Percentiles rank a stretch among this genome's conserved stretches.
Conservation (phyloP, 2,888 invertebrate species). For the Zele albiditarsus region DNA sequence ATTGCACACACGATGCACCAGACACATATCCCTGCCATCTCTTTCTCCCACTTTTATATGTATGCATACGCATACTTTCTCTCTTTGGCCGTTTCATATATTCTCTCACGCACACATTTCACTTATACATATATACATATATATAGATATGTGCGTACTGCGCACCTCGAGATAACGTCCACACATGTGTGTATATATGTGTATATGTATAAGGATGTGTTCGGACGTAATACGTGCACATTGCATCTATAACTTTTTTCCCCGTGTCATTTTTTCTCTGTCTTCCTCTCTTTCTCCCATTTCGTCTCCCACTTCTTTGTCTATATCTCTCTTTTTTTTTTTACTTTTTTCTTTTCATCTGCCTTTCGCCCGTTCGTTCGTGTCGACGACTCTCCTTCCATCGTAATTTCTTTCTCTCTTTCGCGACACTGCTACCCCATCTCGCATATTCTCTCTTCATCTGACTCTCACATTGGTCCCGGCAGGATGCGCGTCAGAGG, state of each 20-base stretch:
- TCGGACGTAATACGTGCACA: neutral
- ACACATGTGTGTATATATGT: slow-evolving; percentile 48
- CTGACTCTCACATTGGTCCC: slow-evolving; percentile 40
- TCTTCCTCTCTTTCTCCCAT: slow-evolving; percentile 13
- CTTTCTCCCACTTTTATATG: slow-evolving; percentile 26
- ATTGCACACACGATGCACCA: slow-evolving; percentile 21
- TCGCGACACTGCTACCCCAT: slow-evolving; percentile 25
- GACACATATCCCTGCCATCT: slow-evolving; percentile 15
- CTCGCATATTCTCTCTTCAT: slow-evolving; percentile 35
- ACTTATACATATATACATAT: slow-evolving; percentile 24
- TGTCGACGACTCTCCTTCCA: slow-evolving; percentile 28
- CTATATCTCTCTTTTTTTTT: neutral
- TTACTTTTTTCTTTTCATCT: neutral
- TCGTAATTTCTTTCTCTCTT: slow-evolving; percentile 42
- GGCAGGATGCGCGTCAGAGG: neutral
- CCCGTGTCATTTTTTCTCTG: slow-evolving; percentile 20
- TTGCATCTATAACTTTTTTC: slow-evolving; percentile 57
- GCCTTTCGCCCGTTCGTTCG: slow-evolving; percentile 26
- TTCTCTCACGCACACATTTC: neutral
- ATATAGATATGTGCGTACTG: neutral
- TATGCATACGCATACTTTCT: neutral
- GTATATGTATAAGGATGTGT: slow-evolving; percentile 36
- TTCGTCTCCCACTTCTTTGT: slow-evolving; percentile 20
- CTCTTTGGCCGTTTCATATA: slow-evolving; percentile 12
- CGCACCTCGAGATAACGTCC: slow-evolving; percentile 43